Evolutionary conservation across 2,797 vertebrate genomes (phyloP).

Genomic region (Vespertilio murinus): DNA sequence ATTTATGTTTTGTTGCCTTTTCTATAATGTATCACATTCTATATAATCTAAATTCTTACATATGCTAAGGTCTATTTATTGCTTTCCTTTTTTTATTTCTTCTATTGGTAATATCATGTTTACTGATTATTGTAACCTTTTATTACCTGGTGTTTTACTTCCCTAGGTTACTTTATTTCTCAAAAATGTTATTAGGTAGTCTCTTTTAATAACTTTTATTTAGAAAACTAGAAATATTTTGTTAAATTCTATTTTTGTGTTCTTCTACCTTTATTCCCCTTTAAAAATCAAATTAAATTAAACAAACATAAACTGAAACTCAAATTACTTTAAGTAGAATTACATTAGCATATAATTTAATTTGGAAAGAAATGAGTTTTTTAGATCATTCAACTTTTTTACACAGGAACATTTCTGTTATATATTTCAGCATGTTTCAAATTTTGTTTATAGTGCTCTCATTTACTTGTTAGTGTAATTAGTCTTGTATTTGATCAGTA

Average conservation of each 20-base stretch:
- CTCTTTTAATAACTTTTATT: not conserved
- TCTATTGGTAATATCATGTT: not conserved
- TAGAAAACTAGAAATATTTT: not conserved
- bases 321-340: constrained; percentile 48
- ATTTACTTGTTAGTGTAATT: constrained; percentile 11
- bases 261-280: not conserved
- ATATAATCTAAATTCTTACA: not conserved
- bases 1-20: not conserved
- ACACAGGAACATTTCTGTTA: not conserved
- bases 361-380: constrained; percentile 29
- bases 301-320: not conserved
- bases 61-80: not conserved
- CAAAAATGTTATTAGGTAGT: not conserved
- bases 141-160: not conserved
- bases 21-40: not conserved
- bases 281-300: not conserved
- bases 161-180: not conserved
- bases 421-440: not conserved
- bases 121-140: not conserved
- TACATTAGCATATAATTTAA: not conserved
- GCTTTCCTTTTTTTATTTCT: not conserved
- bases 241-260: not conserved
- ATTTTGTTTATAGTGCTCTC: not conserved
- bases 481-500: not conserved
- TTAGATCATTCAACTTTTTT: not conserved